Conservation (phyloP, 2,888 invertebrate genomes). For the Saturnia pavonia region DNA sequence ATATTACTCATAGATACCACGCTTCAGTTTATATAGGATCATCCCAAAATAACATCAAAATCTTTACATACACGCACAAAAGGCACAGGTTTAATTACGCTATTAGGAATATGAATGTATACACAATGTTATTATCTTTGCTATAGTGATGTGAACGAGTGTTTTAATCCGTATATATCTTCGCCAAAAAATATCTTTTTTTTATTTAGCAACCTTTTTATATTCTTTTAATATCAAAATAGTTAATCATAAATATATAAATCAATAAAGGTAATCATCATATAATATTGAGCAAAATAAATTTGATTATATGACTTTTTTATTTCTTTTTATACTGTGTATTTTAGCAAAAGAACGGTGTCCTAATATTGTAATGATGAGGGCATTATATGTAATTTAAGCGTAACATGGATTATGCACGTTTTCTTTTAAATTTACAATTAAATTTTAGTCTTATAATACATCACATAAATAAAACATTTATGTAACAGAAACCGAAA, state of each 20-base stretch:
- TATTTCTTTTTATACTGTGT: too few species aligned
- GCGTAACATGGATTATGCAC: too few species aligned
- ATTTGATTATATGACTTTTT: too few species aligned
- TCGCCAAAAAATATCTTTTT: background rate
- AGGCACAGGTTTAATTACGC: constrained; percentile 26
- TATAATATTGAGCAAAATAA: too few species aligned
- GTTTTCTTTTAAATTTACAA: too few species aligned
- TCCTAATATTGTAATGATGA: too few species aligned
- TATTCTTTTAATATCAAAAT: background rate
- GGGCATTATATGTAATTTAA: too few species aligned
- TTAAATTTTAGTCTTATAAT: too few species aligned
- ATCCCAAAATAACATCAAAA: constrained; percentile 23
- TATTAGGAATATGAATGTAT: constrained; percentile 17
- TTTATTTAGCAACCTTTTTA: background rate
- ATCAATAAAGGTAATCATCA: too few species aligned
- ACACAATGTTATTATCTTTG: background rate
- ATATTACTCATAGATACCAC: background rate
- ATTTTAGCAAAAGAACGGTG: too few species aligned
- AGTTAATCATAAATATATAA: too few species aligned
- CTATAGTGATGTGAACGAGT: background rate
- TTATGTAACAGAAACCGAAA: constrained; percentile 3
- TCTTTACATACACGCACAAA: constrained; percentile 25
- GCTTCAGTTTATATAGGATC: background rate
- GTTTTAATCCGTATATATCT: background rate
- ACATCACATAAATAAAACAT: too few species aligned